A percentile compares a stretch with the other conserved stretches of the same genome.
Evolutionary conservation across 2,113 vertebrate species (phyloP).

Genomic region (Nothoprocta pentlandii): DNA sequence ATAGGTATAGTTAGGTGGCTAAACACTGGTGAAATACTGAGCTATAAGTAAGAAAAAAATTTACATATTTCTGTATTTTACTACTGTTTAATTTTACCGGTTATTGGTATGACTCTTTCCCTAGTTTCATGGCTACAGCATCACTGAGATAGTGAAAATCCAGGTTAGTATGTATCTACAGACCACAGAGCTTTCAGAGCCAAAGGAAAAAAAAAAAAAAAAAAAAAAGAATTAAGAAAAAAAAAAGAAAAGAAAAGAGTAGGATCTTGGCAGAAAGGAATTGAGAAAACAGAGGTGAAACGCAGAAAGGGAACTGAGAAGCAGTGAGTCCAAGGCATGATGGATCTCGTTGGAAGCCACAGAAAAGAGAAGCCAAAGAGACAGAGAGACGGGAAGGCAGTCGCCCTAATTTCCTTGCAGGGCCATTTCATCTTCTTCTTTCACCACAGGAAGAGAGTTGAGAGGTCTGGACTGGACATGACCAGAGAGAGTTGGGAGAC

Average conservation of each 20-base stretch:
- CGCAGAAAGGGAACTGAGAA: background rate
- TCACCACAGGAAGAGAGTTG: conserved; percentile 77
- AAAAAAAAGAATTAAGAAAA: background rate
- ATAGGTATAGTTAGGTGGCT: background rate
- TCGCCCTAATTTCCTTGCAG: conserved; percentile 75
- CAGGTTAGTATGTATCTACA: background rate
- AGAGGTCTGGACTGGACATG: conserved; percentile 77
- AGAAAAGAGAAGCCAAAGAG: conserved; percentile 17
- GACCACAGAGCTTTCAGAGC: background rate
- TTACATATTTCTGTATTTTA: background rate
- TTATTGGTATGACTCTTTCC: background rate
- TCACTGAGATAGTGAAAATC: background rate
- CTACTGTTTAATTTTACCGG: background rate
- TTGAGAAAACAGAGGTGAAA: background rate
- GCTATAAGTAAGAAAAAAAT: background rate
- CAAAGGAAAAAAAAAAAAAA: background rate
- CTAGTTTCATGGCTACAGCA: background rate
- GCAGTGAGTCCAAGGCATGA: background rate
- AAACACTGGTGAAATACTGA: background rate
- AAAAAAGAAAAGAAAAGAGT: background rate
- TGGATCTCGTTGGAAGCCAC: background rate
- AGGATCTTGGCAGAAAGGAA: background rate
- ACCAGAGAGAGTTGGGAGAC: conserved; percentile 83
- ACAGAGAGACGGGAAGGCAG: background rate
- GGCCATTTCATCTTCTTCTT: conserved; percentile 82